phyloP scores from a whole-genome alignment of 37 sponge, comb jelly and placozoan species.

The Haliclona indistincta region DNA sequence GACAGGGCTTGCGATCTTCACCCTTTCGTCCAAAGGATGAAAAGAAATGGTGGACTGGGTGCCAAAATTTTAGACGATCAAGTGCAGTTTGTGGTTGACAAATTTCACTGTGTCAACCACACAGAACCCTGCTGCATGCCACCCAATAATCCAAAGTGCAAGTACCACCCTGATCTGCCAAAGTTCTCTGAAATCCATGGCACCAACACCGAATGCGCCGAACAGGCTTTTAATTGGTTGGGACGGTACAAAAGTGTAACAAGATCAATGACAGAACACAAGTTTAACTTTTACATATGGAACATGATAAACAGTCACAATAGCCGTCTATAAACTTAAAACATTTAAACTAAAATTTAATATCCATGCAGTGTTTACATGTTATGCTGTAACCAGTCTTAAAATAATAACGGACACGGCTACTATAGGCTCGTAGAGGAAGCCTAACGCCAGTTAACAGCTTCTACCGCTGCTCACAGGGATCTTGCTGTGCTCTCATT shows the following conservation, averaged over 20 bases:
- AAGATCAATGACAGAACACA: constrained; percentile 11
- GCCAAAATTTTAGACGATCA: not conserved
- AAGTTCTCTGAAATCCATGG: not conserved
- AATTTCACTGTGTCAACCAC: constrained; percentile 10
- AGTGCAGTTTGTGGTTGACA: constrained; percentile 12
- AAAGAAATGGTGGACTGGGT: not conserved
- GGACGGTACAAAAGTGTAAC: not conserved
- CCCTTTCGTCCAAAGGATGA: not conserved
- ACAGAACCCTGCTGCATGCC: constrained; percentile 9
- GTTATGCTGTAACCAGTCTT: no score
- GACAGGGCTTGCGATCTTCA: no score
- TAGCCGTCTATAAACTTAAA: no score
- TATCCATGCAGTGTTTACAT: no score
- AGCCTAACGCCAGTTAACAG: no score
- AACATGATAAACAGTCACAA: constrained; percentile 8
- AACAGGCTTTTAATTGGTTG: no score
- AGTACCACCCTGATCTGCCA: constrained; percentile 2
- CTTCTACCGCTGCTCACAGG: no score
- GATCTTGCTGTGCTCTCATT: no score
- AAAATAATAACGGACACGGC: no score
- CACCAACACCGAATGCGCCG: constrained; percentile 5
- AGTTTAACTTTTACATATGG: constrained; percentile 5
- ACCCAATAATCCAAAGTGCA: not conserved
- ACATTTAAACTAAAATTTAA: no score
- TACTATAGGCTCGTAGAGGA: no score